Conservation (phyloP, 2,888 invertebrate genomes). For the Linnaemya vulpina region DNA sequence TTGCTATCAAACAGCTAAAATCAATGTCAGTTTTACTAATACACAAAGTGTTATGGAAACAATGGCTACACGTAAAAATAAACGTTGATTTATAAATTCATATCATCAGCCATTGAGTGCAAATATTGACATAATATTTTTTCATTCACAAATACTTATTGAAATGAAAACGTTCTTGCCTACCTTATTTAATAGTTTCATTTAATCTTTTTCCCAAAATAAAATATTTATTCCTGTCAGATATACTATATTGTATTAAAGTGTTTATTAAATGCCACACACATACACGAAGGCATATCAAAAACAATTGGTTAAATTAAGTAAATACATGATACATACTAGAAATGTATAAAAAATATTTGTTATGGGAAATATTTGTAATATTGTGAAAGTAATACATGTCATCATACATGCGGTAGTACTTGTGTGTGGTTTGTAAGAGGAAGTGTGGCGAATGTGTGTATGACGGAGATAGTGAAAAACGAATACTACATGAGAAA, state of each 20-base stretch:
- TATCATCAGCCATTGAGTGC: slow-evolving; percentile 42
- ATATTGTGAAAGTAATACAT: slow-evolving; percentile 45
- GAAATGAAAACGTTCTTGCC: slow-evolving; percentile 31
- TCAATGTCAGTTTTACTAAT: neutral
- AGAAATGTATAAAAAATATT: slow-evolving; percentile 33
- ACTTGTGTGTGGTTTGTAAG: slow-evolving; percentile 16
- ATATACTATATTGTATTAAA: slow-evolving; percentile 11
- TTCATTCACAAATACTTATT: slow-evolving; percentile 46
- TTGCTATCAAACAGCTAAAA: neutral
- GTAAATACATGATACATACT: slow-evolving; percentile 36
- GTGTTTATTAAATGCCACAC: slow-evolving; percentile 61
- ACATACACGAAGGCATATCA: neutral
- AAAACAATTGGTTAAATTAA: slow-evolving; percentile 53
- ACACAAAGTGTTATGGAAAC: neutral
- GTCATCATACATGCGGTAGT: neutral
- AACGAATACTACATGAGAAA: neutral
- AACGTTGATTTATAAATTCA: slow-evolving; percentile 19
- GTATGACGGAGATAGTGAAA: neutral
- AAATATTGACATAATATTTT: slow-evolving; percentile 65
- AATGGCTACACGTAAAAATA: slow-evolving; percentile 3
- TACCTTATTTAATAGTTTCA: slow-evolving; percentile 42
- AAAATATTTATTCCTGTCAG: slow-evolving; percentile 58
- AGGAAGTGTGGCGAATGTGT: slow-evolving; percentile 3
- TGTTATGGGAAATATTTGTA: slow-evolving; percentile 41
- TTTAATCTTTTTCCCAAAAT: neutral